Evolutionary conservation across 1,140 invertebrate genomes (phyloP).

Genomic region (Tetraneura akinire): DNA sequence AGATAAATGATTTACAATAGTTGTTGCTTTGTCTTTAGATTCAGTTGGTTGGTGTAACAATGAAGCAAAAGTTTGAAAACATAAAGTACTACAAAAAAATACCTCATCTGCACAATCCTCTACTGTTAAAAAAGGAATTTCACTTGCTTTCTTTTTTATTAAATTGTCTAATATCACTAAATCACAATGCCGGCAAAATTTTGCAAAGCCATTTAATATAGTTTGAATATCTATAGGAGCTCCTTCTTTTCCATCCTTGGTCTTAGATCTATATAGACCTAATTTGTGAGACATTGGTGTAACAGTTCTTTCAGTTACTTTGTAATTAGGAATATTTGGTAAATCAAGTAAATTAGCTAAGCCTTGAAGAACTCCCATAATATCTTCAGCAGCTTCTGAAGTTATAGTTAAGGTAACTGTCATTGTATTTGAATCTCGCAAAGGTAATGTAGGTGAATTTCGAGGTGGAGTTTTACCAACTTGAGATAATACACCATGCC

Average conservation of each 20-base stretch:
- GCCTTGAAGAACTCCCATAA: conserved; percentile 84
- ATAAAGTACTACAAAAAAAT: conserved; percentile 82
- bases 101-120: conserved; percentile 72
- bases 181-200: conserved; percentile 90
- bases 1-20: conserved; percentile 67
- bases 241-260: conserved; percentile 82
- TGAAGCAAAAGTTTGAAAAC: conserved; percentile 74
- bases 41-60: conserved; percentile 60
- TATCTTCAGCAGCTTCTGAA: conserved; percentile 86
- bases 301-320: conserved; percentile 77
- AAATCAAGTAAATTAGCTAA: conserved; percentile 90
- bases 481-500: conserved; percentile 51
- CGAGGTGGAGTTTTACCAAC: conserved; percentile 43
- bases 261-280: conserved; percentile 76
- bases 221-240: conserved; percentile 83
- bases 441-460: conserved; percentile 64
- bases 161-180: conserved; percentile 79
- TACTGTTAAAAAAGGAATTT: conserved; percentile 72
- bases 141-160: conserved; percentile 78
- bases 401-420: conserved; percentile 90
- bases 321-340: conserved; percentile 80
- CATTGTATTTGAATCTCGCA: conserved; percentile 79
- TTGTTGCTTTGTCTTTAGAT: conserved; percentile 53
- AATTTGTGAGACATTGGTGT: conserved; percentile 79
- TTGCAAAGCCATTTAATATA: conserved; percentile 82